Percentiles rank a stretch among this genome's conserved stretches.
Conservation (phyloP, 2,797 vertebrate species). For the Amniataba percoides region DNA sequence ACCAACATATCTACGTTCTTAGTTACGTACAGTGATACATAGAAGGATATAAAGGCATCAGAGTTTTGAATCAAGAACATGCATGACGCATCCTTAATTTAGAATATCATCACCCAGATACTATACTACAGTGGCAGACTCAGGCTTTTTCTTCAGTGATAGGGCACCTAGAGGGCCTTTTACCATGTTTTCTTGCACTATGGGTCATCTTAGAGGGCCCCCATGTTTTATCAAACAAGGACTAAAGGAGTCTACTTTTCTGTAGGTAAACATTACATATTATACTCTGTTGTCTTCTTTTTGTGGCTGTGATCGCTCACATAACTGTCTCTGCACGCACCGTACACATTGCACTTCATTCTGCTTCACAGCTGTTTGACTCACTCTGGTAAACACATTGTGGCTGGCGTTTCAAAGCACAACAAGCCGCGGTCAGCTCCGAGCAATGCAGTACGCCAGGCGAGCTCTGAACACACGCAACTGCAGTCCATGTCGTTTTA, state of each 20-base stretch:
- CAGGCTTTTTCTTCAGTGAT: too few species aligned
- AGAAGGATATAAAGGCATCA: slow-evolving; percentile 8
- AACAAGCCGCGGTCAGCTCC: slow-evolving; percentile 31
- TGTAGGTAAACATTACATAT: slow-evolving; percentile 18
- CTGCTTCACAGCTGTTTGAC: slow-evolving; percentile 24
- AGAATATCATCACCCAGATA: not conserved
- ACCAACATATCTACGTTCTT: not conserved
- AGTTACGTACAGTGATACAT: not conserved
- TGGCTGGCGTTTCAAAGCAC: not conserved
- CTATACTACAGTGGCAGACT: too few species aligned
- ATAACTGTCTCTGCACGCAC: slow-evolving; percentile 1
- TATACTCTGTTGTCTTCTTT: slow-evolving; percentile 23
- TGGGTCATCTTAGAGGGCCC: too few species aligned
- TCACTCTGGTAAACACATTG: slow-evolving; percentile 31
- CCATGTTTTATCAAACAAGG: too few species aligned
- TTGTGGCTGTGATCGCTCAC: slow-evolving; percentile 5
- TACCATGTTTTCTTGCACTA: too few species aligned
- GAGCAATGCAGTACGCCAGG: not conserved
- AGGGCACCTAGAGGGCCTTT: too few species aligned
- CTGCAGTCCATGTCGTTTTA: slow-evolving; percentile 13
- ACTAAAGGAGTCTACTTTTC: not conserved
- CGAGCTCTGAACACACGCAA: not conserved
- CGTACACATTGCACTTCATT: slow-evolving; percentile 1
- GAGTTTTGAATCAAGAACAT: not conserved
- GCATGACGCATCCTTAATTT: not conserved